These are phyloP conservation scores for Athalia rosae DNA, from an alignment of 2,888 invertebrate genomes.

Conservation along the genomic window DNA sequence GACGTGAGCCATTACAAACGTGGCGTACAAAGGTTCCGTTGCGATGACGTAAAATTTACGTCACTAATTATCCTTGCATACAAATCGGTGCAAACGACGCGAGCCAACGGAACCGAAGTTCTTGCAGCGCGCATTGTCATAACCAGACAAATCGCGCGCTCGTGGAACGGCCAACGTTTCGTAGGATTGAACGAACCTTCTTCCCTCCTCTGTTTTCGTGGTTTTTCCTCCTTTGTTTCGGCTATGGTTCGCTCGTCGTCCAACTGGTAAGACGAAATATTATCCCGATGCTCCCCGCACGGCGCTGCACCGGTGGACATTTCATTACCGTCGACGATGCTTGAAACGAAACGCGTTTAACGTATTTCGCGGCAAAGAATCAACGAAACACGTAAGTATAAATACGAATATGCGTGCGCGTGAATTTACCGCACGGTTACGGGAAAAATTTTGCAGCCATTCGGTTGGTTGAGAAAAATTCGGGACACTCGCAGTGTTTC, in stretches of 20 bases:
- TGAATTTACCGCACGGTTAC: background rate
- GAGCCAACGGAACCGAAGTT: background rate
- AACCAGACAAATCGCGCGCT: background rate
- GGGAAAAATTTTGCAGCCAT: constrained; percentile 10
- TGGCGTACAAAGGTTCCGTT: background rate
- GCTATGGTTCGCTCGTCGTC: no score
- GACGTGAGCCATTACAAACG: background rate
- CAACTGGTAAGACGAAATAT: no score
- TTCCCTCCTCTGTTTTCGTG: no score
- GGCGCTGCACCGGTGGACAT: no score
- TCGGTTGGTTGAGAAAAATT: constrained; percentile 24
- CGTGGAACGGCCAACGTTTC: no score
- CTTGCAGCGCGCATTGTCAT: background rate
- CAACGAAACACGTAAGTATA: background rate
- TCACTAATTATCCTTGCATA: background rate
- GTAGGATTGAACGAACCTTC: no score
- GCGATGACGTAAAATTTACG: background rate
- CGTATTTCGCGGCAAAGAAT: background rate
- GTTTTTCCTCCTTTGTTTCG: no score
- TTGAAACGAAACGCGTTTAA: no score
- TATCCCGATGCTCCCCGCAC: no score
- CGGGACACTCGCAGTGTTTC: constrained; percentile 9
- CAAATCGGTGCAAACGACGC: background rate
- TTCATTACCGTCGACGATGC: no score
- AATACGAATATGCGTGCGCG: background rate